Percentiles rank a stretch among this genome's conserved stretches.
Evolutionary conservation across 2,797 vertebrate species (phyloP).

Genomic region (Arrhamphus sclerolepis): DNA sequence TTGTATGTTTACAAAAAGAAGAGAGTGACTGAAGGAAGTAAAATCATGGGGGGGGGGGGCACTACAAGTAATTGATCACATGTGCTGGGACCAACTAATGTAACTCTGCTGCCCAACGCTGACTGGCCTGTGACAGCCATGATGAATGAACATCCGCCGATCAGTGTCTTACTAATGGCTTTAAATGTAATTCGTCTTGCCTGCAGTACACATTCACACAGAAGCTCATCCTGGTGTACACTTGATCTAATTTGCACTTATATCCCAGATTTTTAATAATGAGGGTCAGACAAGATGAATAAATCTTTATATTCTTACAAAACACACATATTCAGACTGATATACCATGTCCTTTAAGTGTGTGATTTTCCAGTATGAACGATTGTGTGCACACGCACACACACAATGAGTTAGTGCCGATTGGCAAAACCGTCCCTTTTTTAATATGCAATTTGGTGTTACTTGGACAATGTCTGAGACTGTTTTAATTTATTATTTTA

Average conservation of each 20-base stretch:
- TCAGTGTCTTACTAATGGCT: slow-evolving; percentile 58
- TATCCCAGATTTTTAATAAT: not conserved
- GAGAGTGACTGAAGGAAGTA: slow-evolving; percentile 6
- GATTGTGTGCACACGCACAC: too few species aligned
- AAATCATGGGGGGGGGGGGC: slow-evolving; percentile 5
- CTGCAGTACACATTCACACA: not conserved
- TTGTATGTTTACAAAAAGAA: slow-evolving; percentile 7
- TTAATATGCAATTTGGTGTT: too few species aligned
- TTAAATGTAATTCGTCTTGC: slow-evolving; percentile 24
- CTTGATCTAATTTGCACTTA: not conserved
- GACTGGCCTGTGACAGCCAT: slow-evolving; percentile 58
- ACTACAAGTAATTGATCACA: slow-evolving; percentile 58
- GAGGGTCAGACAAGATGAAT: not conserved
- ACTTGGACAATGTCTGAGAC: too few species aligned
- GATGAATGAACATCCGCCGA: slow-evolving; percentile 64
- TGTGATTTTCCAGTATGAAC: too few species aligned
- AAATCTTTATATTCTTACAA: too few species aligned
- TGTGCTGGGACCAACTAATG: slow-evolving; percentile 39
- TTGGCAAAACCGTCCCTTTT: too few species aligned
- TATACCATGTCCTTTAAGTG: too few species aligned
- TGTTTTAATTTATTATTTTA: too few species aligned
- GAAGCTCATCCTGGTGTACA: not conserved
- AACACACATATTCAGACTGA: too few species aligned
- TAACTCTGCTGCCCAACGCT: slow-evolving; percentile 52
- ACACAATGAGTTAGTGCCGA: too few species aligned